Percentiles rank a stretch among this genome's conserved stretches.
Conservation (phyloP, 2,113 vertebrate genomes). For the Urocolius indicus region DNA sequence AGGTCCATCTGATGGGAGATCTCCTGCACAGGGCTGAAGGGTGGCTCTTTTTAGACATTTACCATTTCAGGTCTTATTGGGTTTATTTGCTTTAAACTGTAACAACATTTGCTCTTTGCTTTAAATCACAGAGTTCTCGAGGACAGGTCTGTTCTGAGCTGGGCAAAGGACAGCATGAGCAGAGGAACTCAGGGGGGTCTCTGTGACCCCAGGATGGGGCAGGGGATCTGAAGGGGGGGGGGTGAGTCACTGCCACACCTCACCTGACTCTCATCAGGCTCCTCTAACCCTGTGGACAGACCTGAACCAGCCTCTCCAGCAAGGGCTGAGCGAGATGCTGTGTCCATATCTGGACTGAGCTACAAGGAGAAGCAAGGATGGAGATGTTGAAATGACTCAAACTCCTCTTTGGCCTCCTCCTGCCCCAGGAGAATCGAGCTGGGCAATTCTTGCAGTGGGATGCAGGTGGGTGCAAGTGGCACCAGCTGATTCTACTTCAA, state of each 20-base stretch:
- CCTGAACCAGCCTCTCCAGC: neutral
- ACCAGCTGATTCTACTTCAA: no score
- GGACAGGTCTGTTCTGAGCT: neutral
- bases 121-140: neutral
- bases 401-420: no score
- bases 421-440: no score
- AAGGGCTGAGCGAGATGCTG: accelerated
- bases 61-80: neutral
- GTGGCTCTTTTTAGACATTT: neutral
- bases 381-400: neutral
- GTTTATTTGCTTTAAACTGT: neutral
- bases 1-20: neutral
- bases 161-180: neutral
- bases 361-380: neutral
- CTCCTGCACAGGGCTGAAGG: neutral
- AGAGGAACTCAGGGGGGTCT: accelerated
- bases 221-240: no score
- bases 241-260: neutral
- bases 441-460: no score
- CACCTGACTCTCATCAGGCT: no score
- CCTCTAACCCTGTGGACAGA: neutral
- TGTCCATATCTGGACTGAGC: accelerated
- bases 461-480: no score
- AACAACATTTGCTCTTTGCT: neutral
- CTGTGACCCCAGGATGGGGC: neutral